These are phyloP conservation scores for Drosophila meridionalis DNA, from an alignment of 2,888 invertebrate genomes.

Conservation along the genomic window DNA sequence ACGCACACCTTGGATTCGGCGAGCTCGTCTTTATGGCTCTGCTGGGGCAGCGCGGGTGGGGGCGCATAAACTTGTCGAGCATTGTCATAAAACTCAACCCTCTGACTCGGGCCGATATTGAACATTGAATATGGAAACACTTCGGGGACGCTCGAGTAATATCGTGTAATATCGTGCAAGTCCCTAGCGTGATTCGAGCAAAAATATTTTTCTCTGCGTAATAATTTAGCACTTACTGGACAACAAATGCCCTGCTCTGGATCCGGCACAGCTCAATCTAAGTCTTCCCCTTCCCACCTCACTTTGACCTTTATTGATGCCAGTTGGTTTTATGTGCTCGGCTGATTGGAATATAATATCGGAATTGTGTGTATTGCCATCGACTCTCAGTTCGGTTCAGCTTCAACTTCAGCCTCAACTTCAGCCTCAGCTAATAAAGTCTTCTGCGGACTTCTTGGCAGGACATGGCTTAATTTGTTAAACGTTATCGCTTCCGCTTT, in stretches of 20 bases:
- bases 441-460: slow-evolving; percentile 46
- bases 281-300: background rate
- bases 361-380: slow-evolving; percentile 64
- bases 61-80: slow-evolving; percentile 80
- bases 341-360: slow-evolving; percentile 85
- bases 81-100: slow-evolving; percentile 54
- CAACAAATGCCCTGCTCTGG: slow-evolving; percentile 8
- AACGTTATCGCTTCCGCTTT: slow-evolving; percentile 77
- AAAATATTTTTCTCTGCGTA: slow-evolving; percentile 25
- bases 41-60: slow-evolving; percentile 61
- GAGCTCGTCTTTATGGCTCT: slow-evolving; percentile 72
- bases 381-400: slow-evolving; percentile 4
- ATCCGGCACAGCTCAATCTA: background rate
- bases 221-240: slow-evolving; percentile 29
- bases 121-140: slow-evolving; percentile 51
- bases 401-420: slow-evolving; percentile 1
- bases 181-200: slow-evolving; percentile 36
- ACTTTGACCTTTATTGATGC: slow-evolving; percentile 54
- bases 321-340: slow-evolving; percentile 84
- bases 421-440: slow-evolving; percentile 60
- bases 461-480: slow-evolving; percentile 80
- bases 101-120: background rate
- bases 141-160: slow-evolving; percentile 28
- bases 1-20: slow-evolving; percentile 31
- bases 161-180: slow-evolving; percentile 19